Evolutionary conservation across 2,797 vertebrate species (phyloP), one percentile per base, ranked within the genome.

Genomic region (Fistularia tabacaria): DNA sequence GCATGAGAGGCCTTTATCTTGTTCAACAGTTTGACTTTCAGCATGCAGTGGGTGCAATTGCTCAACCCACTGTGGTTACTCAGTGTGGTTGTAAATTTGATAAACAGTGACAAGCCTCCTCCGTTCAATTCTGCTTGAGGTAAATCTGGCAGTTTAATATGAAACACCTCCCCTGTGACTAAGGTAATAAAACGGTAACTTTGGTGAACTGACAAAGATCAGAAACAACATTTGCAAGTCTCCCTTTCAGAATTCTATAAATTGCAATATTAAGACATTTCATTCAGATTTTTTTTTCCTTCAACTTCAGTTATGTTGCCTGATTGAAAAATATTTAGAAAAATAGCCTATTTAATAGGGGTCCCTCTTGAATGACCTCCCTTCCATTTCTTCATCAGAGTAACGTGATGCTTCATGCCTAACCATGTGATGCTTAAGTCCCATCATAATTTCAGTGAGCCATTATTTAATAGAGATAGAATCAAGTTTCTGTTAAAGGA

Each of bases 81-180:
- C 25, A 25, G 25, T 61, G 57, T 62, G 64, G 81, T 69, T 66
- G 74, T 81, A 76, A 82, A 77, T 87, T 84, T 80, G 80, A 79
- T 80, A 76, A 85, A 64, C 59, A 48, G 3, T 87, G 77, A 84
- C 84, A 79, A 25, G 25, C 25, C 25, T 59, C 66, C 72, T 85
- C 73, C 70, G 82, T 74, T 66, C 59, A 37, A 70, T 51, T 66
- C 82, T 45, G 79, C 81, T 87, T 81, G 80, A 79, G 87, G 87
- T 84, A 66, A 85, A 81, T 80, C 62, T 87, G 81, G 71, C 87
- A 59, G 90, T 91, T 91, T 84, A 67, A 82, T 25, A 25, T 25
- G 25, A 25, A 25, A 25, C 25, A 25, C 5, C 25, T 25, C 25
- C 25, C 25, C 5, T 25, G 5, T 5, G 25, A 25, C 2, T 25